These are phyloP conservation scores for Watsonalla cultraria DNA, from an alignment of 2,888 invertebrate species.

Conservation along the genomic window DNA sequence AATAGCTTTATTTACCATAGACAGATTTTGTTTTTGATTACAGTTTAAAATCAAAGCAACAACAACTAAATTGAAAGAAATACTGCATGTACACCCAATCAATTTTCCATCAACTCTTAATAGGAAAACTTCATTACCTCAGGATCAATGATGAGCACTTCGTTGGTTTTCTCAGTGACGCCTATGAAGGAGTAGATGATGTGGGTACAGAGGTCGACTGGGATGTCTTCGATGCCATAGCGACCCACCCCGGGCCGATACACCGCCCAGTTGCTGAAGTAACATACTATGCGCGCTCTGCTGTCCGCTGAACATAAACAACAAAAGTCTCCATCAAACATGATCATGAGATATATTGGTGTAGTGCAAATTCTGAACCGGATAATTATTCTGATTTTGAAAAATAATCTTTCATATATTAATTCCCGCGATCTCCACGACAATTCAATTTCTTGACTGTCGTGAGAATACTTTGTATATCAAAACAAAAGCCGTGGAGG, in stretches of 20 bases:
- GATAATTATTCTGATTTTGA: not conserved
- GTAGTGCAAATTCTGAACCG: not conserved
- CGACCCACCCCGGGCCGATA: slow-evolving; percentile 89
- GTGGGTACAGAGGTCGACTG: slow-evolving; percentile 90
- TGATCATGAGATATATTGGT: not conserved
- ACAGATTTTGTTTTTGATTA: too few species aligned
- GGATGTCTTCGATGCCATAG: slow-evolving; percentile 91
- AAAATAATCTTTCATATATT: too few species aligned
- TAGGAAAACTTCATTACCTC: slow-evolving; percentile 73
- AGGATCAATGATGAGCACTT: slow-evolving; percentile 88
- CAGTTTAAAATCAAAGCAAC: not conserved
- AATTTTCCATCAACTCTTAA: too few species aligned
- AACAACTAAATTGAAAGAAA: not conserved
- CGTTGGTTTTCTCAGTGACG: slow-evolving; percentile 86
- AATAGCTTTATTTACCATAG: not conserved
- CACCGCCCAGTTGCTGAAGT: slow-evolving; percentile 90
- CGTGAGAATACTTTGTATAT: too few species aligned
- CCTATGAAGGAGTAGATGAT: slow-evolving; percentile 94
- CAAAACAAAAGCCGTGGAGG: too few species aligned
- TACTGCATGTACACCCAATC: too few species aligned
- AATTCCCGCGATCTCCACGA: too few species aligned
- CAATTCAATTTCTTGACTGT: too few species aligned
- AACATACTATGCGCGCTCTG: slow-evolving; percentile 78
- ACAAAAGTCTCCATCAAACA: not conserved
- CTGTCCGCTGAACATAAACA: slow-evolving; percentile 48